Percentiles rank a stretch among this genome's conserved stretches.
Conservation (phyloP, 2,888 invertebrate genomes). For the Schizotus pectinicornis region DNA sequence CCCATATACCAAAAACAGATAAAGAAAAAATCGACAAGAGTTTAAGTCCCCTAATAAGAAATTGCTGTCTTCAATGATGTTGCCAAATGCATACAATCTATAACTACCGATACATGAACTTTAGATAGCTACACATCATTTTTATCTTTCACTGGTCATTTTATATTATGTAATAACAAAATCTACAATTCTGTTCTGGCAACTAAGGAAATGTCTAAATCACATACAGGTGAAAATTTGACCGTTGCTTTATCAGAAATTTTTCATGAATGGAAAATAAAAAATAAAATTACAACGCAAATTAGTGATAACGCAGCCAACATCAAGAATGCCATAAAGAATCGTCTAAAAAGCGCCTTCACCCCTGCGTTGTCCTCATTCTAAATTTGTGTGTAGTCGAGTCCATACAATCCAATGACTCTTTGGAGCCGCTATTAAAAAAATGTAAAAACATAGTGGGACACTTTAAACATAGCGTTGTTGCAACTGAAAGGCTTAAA, state of each 20-base stretch:
- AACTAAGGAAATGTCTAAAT: constrained; percentile 33
- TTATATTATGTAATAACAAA: constrained; percentile 33
- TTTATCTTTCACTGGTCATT: constrained; percentile 38
- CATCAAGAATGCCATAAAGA: constrained; percentile 40
- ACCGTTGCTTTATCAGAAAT: constrained; percentile 22
- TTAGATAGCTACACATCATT: constrained; percentile 38
- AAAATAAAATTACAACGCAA: constrained; percentile 38
- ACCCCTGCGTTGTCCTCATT: constrained; percentile 41
- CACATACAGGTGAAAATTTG: constrained; percentile 32
- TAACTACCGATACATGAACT: constrained; percentile 40
- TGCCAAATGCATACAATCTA: too few species aligned
- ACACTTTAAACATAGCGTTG: constrained; percentile 40
- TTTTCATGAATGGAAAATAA: constrained; percentile 38
- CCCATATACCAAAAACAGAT: too few species aligned
- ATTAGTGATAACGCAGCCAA: constrained; percentile 41
- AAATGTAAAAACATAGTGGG: constrained; percentile 35
- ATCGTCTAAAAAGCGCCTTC: constrained; percentile 37
- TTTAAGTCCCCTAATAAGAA: too few species aligned
- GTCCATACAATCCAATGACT: constrained; percentile 4
- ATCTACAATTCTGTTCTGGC: constrained; percentile 27
- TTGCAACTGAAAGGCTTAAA: constrained; percentile 38
- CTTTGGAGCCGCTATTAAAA: constrained; percentile 21
- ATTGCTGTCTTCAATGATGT: too few species aligned
- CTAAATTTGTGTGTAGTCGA: constrained; percentile 32
- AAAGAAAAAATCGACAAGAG: too few species aligned